Evolutionary conservation across 2,797 vertebrate species (phyloP), one percentile per base, ranked within the genome.

Genomic region (Gymnocypris eckloni): DNA sequence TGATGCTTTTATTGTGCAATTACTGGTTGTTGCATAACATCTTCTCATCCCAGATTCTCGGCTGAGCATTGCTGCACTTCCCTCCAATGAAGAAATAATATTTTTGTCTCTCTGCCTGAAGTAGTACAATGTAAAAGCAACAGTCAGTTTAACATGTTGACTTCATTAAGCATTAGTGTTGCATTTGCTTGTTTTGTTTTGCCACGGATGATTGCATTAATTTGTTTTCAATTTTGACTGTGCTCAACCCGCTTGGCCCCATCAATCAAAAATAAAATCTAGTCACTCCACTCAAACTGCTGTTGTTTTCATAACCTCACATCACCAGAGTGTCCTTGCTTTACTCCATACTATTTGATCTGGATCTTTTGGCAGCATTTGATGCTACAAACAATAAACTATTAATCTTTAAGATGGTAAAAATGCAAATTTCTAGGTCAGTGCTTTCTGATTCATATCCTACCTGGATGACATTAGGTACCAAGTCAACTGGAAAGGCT

Each of bases 381-480:
- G 56, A 81, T 43, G 69, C 67, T 73, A 37, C 67, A 70, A 80
- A 79, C 45, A 78, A 69, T 56, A 81, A 81, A 81, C 20, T 81
- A 73, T 86, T 73, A 69, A 81, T 86, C 56, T 80, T 28, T 50
- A 71, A 43, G 52, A 33, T 71, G 64, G 66, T 54, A 71, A 56
- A 81, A 71, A 86, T 73, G 37, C 50, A 72, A 37, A 82, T 59
- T 82, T 72, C 37, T 56, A 82, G 50, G 67, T 82, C 81, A 82
- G 48, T 82, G 69, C 50, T 59, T 45, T 82, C 28, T 71, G 33
- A 20, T 56, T 82, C 71, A 71, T 71, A 28, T 39, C 33, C 37
- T 43, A 72, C 81, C 69, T 71, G 5, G 69, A 72, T 56, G 50
- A 72, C 52, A 71, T 52, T 25, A 37, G 50, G 81, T 41, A 59